phyloP scores from a whole-genome alignment of 2,888 invertebrate species.

The Tryphoninae sp. region DNA sequence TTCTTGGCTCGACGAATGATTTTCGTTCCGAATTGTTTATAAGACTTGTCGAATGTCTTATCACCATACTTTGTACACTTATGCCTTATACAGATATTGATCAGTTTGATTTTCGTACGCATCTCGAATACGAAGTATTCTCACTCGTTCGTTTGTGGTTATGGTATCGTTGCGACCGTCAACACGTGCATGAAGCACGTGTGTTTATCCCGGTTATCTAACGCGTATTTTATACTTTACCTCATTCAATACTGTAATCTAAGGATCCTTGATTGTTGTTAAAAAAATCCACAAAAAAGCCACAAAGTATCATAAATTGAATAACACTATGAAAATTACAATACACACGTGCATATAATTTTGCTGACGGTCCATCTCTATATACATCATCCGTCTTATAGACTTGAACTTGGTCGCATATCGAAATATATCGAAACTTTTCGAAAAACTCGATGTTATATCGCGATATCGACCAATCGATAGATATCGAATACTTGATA shows the following conservation, averaged over 20 bases:
- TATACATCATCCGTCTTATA: background rate
- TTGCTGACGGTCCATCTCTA: constrained; percentile 74
- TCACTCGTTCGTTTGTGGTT: background rate
- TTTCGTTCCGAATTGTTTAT: constrained; percentile 32
- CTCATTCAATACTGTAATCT: constrained; percentile 32
- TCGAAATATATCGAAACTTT: too few relatives aligned
- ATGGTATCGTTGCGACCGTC: constrained; percentile 27
- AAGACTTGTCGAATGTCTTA: background rate
- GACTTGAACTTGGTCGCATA: background rate
- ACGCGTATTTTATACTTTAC: constrained; percentile 47
- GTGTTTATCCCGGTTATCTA: background rate
- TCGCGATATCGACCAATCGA: too few relatives aligned
- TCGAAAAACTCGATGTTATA: too few relatives aligned
- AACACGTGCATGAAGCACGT: constrained; percentile 52
- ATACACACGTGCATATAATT: constrained; percentile 66
- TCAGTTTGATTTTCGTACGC: constrained; percentile 65
- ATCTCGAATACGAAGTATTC: constrained; percentile 47
- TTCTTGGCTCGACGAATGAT: constrained; percentile 40
- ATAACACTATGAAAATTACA: constrained; percentile 63
- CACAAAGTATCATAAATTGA: constrained; percentile 66
- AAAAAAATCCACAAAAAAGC: constrained; percentile 66
- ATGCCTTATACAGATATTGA: constrained; percentile 66
- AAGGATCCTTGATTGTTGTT: constrained; percentile 46
- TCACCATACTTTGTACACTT: constrained; percentile 62
- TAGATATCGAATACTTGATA: too few relatives aligned